Base-by-base conservation (phyloP, 2,113 vertebrate genomes). In the Lutjanus erythropterus region DNA sequence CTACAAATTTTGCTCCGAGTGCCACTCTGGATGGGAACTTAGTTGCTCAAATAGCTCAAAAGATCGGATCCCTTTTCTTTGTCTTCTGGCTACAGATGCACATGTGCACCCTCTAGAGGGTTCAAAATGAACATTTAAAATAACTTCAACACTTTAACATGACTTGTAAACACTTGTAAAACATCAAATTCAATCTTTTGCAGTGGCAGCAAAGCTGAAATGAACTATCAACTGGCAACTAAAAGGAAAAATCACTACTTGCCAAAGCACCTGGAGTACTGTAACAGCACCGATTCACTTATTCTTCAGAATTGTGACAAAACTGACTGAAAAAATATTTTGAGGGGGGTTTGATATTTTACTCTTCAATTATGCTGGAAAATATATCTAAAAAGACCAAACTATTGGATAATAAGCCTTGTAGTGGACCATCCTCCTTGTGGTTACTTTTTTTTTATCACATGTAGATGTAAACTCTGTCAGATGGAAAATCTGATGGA, bases 21-120 rank as follows among this genome's bases (percentile, higher is more conserved):
- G 59, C 23, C 31, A 37, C 21, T 66, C 56, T 66, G 16, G 44
- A 47, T 21, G 12, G 29, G 0, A 7, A 23, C 41, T n/a, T 44
- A 2, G 29, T 23, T 60, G 29, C 29, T 60, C 46, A 23, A 44
- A 16, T 27, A 33, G 33, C 23, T n/a, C 23, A 46, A 18, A 27
- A 31, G 18, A 12, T 21, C n/a, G 25, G 6, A 64, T 44, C 56
- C 56, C 29, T 42, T 29, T n/a, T n/a, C 71, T 81, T 70, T 56
- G 39, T 69, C 47, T 68, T 27, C 35, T 31, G 61, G 25, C n/a
- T 35, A 21, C 52, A 49, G 29, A 27, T 35, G 21, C 55, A 62
- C 29, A 3, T 46, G 29, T 60, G 60, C 42, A 12, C 44, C 55
- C 69, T 69, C 69, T 49, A 64, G 73, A 77, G 44, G 62, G 55